Evolutionary conservation across 1,140 invertebrate species (phyloP).

Genomic region (Aphidius ervi): DNA sequence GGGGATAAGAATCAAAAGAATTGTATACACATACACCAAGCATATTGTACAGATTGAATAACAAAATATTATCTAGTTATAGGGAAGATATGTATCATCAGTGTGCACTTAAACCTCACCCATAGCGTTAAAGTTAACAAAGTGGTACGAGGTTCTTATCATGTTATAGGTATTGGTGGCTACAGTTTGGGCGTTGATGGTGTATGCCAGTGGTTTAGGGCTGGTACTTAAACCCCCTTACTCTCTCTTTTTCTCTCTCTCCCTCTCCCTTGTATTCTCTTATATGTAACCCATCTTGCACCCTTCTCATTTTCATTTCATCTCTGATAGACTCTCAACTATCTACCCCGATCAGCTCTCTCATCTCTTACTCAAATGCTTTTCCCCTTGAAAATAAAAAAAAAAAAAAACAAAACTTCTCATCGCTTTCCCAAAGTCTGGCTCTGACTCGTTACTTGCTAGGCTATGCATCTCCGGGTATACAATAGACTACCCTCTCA

Average conservation of each 20-base stretch:
- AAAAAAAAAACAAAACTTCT: too few species aligned
- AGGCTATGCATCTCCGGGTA: conserved; percentile 43
- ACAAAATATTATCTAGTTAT: conserved; percentile 43
- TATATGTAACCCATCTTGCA: too few species aligned
- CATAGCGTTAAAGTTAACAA: conserved; percentile 41
- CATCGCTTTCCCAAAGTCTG: conserved; percentile 2
- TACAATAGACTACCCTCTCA: conserved; percentile 48
- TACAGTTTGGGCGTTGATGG: conserved; percentile 5
- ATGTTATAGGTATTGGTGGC: conserved; percentile 32
- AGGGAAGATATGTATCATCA: conserved; percentile 42
- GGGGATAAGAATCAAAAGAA: not conserved
- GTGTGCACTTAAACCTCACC: conserved; percentile 43
- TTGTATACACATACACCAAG: conserved; percentile 28
- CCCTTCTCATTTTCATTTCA: too few species aligned
- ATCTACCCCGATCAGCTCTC: too few species aligned
- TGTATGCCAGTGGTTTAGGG: conserved; percentile 18
- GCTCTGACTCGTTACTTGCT: not conserved
- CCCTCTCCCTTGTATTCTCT: too few species aligned
- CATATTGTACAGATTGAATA: conserved; percentile 52
- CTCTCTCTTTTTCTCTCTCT: not conserved
- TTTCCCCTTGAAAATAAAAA: conserved; percentile 10
- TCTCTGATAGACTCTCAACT: too few species aligned
- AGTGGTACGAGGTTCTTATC: conserved; percentile 51
- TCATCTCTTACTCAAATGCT: conserved; percentile 2
- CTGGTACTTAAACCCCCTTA: conserved; percentile 7